These are phyloP conservation scores for Halcyon senegalensis DNA, from an alignment of 2,113 vertebrate genomes.

Conservation along the genomic window DNA sequence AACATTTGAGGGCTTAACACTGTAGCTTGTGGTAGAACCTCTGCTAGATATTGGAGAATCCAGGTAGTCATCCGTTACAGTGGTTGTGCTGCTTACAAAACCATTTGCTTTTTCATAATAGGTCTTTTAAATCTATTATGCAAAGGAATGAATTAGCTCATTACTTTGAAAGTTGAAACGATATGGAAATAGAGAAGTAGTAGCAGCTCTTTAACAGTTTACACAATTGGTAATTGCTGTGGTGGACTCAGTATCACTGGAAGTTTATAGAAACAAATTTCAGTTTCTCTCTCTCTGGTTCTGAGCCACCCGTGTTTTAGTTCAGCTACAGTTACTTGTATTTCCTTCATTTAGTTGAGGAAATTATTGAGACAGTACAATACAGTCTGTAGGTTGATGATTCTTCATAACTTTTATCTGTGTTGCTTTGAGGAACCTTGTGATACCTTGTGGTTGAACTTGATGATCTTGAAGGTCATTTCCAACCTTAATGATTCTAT, in stretches of 20 bases:
- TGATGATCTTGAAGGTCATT: too few relatives aligned
- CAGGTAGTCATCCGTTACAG: not conserved
- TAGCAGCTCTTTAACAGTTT: not conserved
- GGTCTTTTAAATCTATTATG: not conserved
- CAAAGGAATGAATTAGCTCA: not conserved
- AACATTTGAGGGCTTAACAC: not conserved
- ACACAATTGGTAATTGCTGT: not conserved
- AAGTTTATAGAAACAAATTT: not conserved
- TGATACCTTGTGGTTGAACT: too few relatives aligned
- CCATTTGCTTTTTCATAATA: not conserved
- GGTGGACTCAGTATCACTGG: not conserved
- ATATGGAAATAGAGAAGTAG: not conserved
- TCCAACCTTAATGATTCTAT: too few relatives aligned
- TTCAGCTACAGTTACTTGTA: not conserved
- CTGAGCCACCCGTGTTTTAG: not conserved
- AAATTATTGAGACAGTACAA: not conserved
- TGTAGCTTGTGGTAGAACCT: not conserved
- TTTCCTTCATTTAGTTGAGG: not conserved
- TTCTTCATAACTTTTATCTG: not conserved
- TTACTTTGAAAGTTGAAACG: not conserved
- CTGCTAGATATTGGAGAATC: not conserved
- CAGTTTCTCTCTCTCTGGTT: rapidly evolving
- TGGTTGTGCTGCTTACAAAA: not conserved
- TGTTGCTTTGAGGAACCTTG: not conserved
- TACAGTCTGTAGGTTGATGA: not conserved